Evolutionary conservation across 2,888 invertebrate genomes (phyloP), one percentile per base, ranked within the genome.

Genomic region (Anticlea derivata): DNA sequence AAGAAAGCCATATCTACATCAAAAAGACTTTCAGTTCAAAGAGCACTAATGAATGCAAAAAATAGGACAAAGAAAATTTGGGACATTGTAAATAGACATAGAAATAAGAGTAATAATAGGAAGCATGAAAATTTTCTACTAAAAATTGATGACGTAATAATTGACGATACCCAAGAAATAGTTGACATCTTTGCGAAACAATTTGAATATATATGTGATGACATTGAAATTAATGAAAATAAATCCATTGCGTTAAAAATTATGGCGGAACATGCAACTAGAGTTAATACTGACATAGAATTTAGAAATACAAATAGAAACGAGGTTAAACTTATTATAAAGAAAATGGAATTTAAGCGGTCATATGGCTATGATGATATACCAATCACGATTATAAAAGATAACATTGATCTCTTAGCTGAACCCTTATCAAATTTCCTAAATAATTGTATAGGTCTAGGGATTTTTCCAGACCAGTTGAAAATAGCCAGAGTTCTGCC

Each of bases 331-430:
- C 2, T 24, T 24, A 24, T 24, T 4, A 7, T 24, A 4, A 24
- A 24, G 5, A 7, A 5, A 7, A 24, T 24, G 24, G 24, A 3
- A 24, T 5, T 7, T 3, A 24, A 24, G 5, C 6, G 24, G 1
- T 24, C 24, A 1, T 5, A 1, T 24, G 24, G 24, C 1, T 24
- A 24, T 24, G 24, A 24, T 24, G 24, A 7, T 1, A 24, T 24
- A 6, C 24, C 24, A 5, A 24, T 24, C 7, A 20, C 43, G 7
- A 20, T 51, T 6, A 30, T 56, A 5, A 56, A 51, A 7, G 43
- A 56, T 0, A 51, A 49, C 22, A 49, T 56, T 10, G 50, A 54
- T 10, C 10, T 51, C 0, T 12, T 54, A 12, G 51, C 50, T 2
- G 38, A 35, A 7, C 49, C 58, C 0, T 20, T 54, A 7, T 26